Base-by-base conservation (phyloP, 2,888 invertebrate species). In the Polymixis flavicincta region DNA sequence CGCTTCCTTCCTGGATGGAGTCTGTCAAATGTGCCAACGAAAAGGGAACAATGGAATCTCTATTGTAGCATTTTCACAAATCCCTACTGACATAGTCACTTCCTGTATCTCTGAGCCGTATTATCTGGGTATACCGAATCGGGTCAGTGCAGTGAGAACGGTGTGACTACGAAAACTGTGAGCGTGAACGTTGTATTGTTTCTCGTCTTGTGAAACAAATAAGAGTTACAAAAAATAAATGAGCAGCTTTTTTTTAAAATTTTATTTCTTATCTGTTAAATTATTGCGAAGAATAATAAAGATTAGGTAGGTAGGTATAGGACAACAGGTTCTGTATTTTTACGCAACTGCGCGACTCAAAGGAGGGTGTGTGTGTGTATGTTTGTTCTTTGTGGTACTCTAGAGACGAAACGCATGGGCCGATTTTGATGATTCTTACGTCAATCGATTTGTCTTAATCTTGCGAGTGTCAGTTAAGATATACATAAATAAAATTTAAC, bases 41-140 rank as follows among this genome's bases (percentile, higher is more conserved):
- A 87, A 89, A 80, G 84, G 73, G 70, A 82, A 85, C 85, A 88
- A 86, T 89, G 80, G 86, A 73, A 70, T 59, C 69, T 77, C 74
- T 79, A 81, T 85, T 89, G 84, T 80, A 82, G 82, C 87, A 85
- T 88, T 91, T 91, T 90, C 87, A 87, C 82, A 89, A 89, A 88
- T 90, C 90, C 89, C 89, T 91, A 87, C 89, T 89, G 85, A 85
- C 89, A 85, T 88, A 89, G 87, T 89, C 90, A 88, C 91, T 92
- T 94, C 92, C 94, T 92, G 91, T 89, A 90, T 91, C 91, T 91
- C 90, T 91, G 90, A 92, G 90, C 88, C 89, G 89, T 92, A 93
- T 94, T 94, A 92, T 93, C 92, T 91, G 85, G 87, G 89, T 91
- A 90, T 92, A 90, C 89, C 90, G 89, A 95, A 94, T 94, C 92